Percentiles rank a stretch among this genome's conserved stretches.
phyloP scores from a whole-genome alignment of 2,797 vertebrate species.

The Petrocephalus sullivani region DNA sequence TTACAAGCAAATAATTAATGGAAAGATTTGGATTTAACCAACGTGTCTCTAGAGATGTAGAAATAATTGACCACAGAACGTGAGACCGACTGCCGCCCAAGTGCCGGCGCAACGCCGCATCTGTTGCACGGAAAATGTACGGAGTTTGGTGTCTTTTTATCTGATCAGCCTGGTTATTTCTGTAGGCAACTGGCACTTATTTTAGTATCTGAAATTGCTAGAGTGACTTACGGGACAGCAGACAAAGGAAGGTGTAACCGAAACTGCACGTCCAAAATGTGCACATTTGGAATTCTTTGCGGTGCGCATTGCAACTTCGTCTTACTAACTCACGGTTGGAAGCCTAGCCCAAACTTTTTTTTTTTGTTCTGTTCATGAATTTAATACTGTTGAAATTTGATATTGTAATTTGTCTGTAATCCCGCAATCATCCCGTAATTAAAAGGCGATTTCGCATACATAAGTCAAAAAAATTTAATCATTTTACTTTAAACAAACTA shows the following conservation, averaged over 20 bases:
- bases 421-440: neutral
- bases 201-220: neutral
- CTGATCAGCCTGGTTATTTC: neutral
- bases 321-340: neutral
- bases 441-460: neutral
- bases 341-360: neutral
- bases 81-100: neutral
- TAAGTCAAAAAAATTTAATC: neutral
- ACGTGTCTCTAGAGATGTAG: neutral
- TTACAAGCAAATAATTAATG: neutral
- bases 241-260: constrained; percentile 1
- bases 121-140: neutral
- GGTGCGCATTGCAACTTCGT: neutral
- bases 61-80: neutral
- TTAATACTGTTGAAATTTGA: neutral
- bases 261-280: neutral
- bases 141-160: neutral
- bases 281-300: neutral
- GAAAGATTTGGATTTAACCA: neutral
- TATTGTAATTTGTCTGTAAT: neutral
- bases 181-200: neutral
- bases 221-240: neutral
- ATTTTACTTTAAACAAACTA: neutral
- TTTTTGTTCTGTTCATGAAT: neutral
- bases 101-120: neutral